Evolutionary conservation across 2,797 vertebrate genomes (phyloP).

Genomic region (Sebastes flavidus): DNA sequence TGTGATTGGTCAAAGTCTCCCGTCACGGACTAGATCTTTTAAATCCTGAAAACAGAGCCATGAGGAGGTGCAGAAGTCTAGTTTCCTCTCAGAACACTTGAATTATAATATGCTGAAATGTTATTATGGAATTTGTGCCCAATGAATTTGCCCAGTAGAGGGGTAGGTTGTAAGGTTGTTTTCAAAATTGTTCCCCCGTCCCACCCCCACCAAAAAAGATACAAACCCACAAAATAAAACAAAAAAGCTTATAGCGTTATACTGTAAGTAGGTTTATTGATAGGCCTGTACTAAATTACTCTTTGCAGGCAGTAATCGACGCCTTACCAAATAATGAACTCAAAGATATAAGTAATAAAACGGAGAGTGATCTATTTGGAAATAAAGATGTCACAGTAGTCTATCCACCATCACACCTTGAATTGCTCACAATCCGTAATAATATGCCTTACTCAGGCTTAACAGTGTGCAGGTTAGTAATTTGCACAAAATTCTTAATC

Average conservation of each 20-base stretch:
- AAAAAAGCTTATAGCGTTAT: no score
- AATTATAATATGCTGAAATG: no score
- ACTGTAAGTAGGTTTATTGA: rapidly evolving
- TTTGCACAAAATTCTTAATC: neutral
- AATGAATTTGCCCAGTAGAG: no score
- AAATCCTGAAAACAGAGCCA: no score
- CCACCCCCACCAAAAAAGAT: neutral
- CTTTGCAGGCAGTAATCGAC: neutral
- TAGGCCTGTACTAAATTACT: neutral
- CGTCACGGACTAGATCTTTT: rapidly evolving
- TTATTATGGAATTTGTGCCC: no score
- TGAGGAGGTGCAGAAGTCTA: no score
- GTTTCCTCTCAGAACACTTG: no score
- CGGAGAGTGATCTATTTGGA: neutral
- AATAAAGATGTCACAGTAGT: neutral
- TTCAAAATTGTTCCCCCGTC: neutral
- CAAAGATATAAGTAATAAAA: neutral
- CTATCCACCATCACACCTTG: neutral
- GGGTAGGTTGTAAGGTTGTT: neutral
- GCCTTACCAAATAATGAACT: neutral
- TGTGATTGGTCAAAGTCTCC: no score
- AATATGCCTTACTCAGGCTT: neutral
- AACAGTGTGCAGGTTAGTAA: neutral
- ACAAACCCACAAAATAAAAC: no score
- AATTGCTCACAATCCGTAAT: neutral